phyloP scores from a whole-genome alignment of 2,113 vertebrate genomes.

The Tor tambroides region DNA sequence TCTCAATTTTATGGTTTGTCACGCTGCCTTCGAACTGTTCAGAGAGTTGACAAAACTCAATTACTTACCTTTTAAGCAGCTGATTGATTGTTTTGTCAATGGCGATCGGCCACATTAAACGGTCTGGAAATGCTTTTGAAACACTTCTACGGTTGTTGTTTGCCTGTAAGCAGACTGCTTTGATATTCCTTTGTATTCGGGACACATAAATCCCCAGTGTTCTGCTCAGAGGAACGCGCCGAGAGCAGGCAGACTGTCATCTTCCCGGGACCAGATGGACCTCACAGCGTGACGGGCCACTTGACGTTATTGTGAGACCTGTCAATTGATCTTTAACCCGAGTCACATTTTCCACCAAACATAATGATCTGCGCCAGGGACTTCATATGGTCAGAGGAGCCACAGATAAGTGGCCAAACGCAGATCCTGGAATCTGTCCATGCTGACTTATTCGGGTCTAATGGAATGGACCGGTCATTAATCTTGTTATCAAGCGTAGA shows the following conservation, averaged over 20 bases:
- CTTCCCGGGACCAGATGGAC: conserved; percentile 72
- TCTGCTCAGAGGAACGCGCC: conserved; percentile 17
- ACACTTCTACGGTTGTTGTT: background rate
- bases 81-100: conserved; percentile 59
- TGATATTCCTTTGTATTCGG: conserved; percentile 31
- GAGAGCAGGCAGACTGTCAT: conserved; percentile 67
- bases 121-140: background rate
- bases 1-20: conserved; percentile 38
- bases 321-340: conserved; percentile 77
- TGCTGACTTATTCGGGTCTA: background rate
- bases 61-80: conserved; percentile 53
- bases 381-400: conserved; percentile 62
- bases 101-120: background rate
- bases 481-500: conserved; percentile 48
- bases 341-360: conserved; percentile 67
- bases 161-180: conserved; percentile 31
- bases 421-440: conserved; percentile 11
- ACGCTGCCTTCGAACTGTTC: conserved; percentile 29
- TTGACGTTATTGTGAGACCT: conserved; percentile 76
- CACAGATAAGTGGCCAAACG: conserved; percentile 50
- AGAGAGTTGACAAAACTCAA: conserved; percentile 50
- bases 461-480: conserved; percentile 35
- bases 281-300: conserved; percentile 64
- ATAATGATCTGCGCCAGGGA: conserved; percentile 76
- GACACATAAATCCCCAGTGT: conserved; percentile 28